These are phyloP conservation scores for Centrocercus urophasianus DNA, from an alignment of 2,113 vertebrate species.

Conservation along the genomic window DNA sequence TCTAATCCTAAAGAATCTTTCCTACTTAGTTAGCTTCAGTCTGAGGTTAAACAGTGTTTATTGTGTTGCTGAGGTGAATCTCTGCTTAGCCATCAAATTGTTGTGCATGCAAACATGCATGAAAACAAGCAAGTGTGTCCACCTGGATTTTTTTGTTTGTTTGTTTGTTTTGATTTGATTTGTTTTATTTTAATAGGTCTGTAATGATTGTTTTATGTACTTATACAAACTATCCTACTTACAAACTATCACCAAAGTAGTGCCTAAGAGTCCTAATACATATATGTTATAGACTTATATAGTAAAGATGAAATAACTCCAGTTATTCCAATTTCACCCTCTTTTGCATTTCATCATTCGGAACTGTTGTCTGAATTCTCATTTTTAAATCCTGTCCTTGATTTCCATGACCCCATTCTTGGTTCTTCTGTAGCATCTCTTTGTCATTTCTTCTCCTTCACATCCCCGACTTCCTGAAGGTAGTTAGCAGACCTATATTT, in stretches of 20 bases:
- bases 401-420: conserved; percentile 6
- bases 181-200: background rate
- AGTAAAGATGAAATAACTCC: background rate
- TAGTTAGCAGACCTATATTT: background rate
- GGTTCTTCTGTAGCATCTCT: background rate
- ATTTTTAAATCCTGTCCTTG: conserved; percentile 15
- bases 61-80: background rate
- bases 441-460: background rate
- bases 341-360: background rate
- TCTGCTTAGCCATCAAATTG: background rate
- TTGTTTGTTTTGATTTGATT: background rate
- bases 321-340: background rate
- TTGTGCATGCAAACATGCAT: background rate
- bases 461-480: background rate
- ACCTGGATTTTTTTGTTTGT: no score
- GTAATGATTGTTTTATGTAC: background rate
- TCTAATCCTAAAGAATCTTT: background rate
- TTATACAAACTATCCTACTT: background rate
- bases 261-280: background rate
- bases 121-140: background rate
- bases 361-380: background rate
- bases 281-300: background rate
- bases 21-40: background rate
- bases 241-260: background rate
- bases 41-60: background rate